A percentile compares a stretch with the other conserved stretches of the same genome.
These are phyloP conservation scores for Prunella fulvescens DNA, from an alignment of 2,113 vertebrate species.

Conservation along the genomic window DNA sequence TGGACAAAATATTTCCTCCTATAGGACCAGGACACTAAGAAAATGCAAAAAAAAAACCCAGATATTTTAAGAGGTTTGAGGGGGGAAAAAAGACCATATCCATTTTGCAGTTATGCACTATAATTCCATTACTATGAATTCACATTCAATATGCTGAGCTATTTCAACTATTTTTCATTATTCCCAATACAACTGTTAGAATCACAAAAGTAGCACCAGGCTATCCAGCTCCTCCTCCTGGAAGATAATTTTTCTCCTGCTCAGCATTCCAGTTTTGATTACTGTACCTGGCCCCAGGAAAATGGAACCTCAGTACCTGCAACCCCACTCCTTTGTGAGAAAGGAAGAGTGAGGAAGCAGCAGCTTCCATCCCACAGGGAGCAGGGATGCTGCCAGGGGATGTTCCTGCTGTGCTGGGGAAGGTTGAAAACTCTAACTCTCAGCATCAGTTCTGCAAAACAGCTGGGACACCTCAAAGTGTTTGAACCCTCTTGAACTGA, in stretches of 20 bases:
- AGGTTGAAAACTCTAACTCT: background rate
- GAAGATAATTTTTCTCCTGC: background rate
- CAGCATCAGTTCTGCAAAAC: background rate
- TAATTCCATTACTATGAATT: background rate
- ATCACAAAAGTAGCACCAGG: background rate
- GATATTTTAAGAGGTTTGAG: background rate
- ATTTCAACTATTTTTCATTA: background rate
- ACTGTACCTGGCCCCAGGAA: background rate
- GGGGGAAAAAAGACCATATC: accelerated
- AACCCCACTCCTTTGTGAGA: background rate
- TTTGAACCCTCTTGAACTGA: background rate
- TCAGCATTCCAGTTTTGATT: background rate
- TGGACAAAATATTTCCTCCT: background rate
- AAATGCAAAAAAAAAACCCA: background rate
- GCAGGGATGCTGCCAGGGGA: background rate
- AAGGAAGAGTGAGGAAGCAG: background rate
- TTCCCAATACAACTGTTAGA: background rate
- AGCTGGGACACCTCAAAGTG: background rate
- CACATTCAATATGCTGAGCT: background rate
- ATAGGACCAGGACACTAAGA: background rate
- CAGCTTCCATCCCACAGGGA: background rate
- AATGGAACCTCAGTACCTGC: background rate
- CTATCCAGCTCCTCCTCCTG: background rate
- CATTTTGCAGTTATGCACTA: background rate
- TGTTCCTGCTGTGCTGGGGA: background rate